Percentiles rank a stretch among this genome's conserved stretches.
Conservation (phyloP, 1,140 invertebrate species). For the Eriocheir sinensis region DNA sequence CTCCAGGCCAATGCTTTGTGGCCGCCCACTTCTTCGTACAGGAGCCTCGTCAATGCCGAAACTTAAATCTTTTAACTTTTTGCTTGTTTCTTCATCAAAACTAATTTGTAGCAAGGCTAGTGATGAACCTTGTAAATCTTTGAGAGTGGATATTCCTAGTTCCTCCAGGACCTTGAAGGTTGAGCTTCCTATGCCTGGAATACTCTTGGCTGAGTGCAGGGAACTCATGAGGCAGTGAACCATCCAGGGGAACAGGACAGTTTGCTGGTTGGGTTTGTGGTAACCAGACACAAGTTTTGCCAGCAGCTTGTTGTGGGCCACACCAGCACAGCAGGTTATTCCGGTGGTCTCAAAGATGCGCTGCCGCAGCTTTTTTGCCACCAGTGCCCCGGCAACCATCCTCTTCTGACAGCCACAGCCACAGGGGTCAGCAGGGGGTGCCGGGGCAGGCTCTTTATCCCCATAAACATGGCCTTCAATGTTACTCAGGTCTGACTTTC, state of each 20-base stretch:
- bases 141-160: slow-evolving; percentile 86
- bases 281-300: slow-evolving; percentile 89
- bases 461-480: slow-evolving; percentile 75
- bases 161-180: slow-evolving; percentile 85
- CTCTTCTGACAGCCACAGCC: slow-evolving; percentile 87
- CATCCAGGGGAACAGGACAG: slow-evolving; percentile 87
- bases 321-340: slow-evolving; percentile 90
- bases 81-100: slow-evolving; percentile 87
- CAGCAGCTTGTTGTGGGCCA: slow-evolving; percentile 91
- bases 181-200: slow-evolving; percentile 89
- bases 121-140: slow-evolving; percentile 86
- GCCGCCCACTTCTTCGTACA: slow-evolving; percentile 88
- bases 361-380: slow-evolving; percentile 88
- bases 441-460: slow-evolving; percentile 63
- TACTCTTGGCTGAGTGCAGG: slow-evolving; percentile 84
- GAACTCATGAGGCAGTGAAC: slow-evolving; percentile 85
- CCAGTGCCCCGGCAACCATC: slow-evolving; percentile 86
- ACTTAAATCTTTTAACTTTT: slow-evolving; percentile 86
- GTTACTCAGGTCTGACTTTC: slow-evolving; percentile 79
- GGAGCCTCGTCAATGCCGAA: slow-evolving; percentile 87
- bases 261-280: slow-evolving; percentile 92
- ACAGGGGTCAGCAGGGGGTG: slow-evolving; percentile 83
- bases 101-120: slow-evolving; percentile 84
- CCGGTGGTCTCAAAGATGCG: slow-evolving; percentile 86
- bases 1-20: slow-evolving; percentile 88